These are phyloP conservation scores for Piprites chloris DNA, from an alignment of 2,113 vertebrate genomes.

Conservation along the genomic window DNA sequence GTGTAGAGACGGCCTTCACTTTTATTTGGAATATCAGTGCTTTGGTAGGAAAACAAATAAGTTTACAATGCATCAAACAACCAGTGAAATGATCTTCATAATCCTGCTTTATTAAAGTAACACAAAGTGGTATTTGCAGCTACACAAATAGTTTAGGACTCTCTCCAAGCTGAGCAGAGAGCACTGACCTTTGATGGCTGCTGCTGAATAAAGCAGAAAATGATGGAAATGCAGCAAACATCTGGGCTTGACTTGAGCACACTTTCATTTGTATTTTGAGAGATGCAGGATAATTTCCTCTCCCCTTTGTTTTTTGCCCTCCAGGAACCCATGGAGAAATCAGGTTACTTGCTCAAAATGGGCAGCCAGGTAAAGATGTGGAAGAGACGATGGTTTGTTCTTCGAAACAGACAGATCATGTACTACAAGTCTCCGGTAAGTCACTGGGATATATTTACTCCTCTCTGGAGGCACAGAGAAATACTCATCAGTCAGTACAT, in stretches of 20 bases:
- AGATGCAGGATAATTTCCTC: neutral
- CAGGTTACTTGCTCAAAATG: conserved; percentile 90
- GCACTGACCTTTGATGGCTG: neutral
- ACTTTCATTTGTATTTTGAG: neutral
- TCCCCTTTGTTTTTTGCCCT: neutral
- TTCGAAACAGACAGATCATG: conserved; percentile 86
- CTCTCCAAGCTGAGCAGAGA: neutral
- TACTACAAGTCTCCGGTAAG: conserved; percentile 92
- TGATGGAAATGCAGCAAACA: neutral
- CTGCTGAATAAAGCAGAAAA: neutral
- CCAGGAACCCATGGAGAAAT: conserved; percentile 86
- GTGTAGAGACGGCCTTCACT: neutral
- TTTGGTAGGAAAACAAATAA: neutral
- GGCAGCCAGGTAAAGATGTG: conserved; percentile 85
- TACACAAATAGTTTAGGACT: neutral
- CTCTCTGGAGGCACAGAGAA: neutral
- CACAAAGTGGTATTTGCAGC: neutral
- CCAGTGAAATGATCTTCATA: neutral
- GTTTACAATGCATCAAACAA: neutral
- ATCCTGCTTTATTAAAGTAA: neutral
- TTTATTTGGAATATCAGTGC: neutral
- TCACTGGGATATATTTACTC: neutral
- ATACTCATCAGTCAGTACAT: neutral
- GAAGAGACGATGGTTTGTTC: conserved; percentile 90
- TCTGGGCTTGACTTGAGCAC: neutral